Conservation (phyloP, 2,888 invertebrate genomes). For the Piscicola geometra region DNA sequence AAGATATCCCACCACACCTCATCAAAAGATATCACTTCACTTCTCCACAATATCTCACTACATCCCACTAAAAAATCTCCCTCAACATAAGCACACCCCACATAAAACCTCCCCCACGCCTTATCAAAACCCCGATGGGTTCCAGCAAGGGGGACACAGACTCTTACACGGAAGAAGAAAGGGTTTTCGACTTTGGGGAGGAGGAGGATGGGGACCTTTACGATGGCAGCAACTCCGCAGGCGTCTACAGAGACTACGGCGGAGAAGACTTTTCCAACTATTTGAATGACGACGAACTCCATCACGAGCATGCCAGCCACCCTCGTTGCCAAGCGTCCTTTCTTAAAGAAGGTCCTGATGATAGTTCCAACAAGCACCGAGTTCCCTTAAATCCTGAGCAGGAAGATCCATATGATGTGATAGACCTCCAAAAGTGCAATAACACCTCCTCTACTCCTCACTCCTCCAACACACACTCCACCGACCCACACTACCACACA, state of each 20-base stretch:
- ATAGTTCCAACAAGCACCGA: not conserved
- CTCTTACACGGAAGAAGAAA: slow-evolving; percentile 25
- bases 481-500: not conserved
- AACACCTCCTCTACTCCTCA: too few relatives aligned
- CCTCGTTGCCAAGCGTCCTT: too few relatives aligned
- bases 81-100: too few relatives aligned
- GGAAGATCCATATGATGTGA: slow-evolving; percentile 17
- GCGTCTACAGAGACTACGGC: slow-evolving; percentile 23
- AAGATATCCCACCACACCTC: too few relatives aligned
- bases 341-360: not conserved
- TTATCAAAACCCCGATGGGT: not conserved
- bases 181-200: slow-evolving; percentile 32
- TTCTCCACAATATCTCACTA: too few relatives aligned
- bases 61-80: too few relatives aligned
- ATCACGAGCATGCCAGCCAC: not conserved
- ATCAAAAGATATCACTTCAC: too few relatives aligned
- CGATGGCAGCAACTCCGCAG: not conserved
- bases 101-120: too few relatives aligned
- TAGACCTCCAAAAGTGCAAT: not conserved
- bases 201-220: too few relatives aligned
- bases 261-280: slow-evolving; percentile 30
- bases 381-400: slow-evolving; percentile 1
- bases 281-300: slow-evolving; percentile 14
- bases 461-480: not conserved
- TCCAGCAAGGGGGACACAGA: not conserved